Evolutionary conservation across 2,113 vertebrate genomes (phyloP).

Genomic region (western clawed frog (Xenopus tropicalis)): DNA sequence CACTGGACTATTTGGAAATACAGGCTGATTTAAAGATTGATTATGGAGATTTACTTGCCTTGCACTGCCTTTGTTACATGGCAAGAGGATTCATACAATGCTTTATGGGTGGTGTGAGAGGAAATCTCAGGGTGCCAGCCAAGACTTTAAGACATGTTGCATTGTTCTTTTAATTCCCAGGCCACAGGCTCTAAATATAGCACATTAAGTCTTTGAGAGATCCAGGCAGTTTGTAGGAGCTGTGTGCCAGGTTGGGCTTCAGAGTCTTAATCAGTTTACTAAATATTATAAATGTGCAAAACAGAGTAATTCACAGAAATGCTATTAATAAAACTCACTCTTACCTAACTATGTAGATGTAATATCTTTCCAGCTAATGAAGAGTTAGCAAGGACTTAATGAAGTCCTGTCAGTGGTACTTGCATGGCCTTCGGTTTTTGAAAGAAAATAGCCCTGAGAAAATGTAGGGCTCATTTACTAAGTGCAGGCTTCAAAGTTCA

Average conservation of each 20-base stretch:
- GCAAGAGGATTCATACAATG: too few species aligned
- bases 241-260: constrained; percentile 25
- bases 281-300: constrained; percentile 31
- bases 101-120: background rate
- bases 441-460: too few species aligned
- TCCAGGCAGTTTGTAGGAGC: constrained; percentile 20
- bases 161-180: constrained; percentile 31
- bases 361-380: too few species aligned
- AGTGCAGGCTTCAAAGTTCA: too few species aligned
- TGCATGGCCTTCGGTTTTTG: too few species aligned
- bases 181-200: constrained; percentile 34
- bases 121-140: constrained; percentile 5
- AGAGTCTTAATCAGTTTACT: constrained; percentile 11
- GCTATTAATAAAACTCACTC: constrained; percentile 43
- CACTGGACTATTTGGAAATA: too few species aligned
- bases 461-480: too few species aligned
- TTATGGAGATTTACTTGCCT: too few species aligned
- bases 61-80: too few species aligned
- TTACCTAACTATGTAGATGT: background rate
- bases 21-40: too few species aligned
- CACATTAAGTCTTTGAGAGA: constrained; percentile 23
- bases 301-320: constrained; percentile 39
- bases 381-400: too few species aligned
- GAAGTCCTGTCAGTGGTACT: too few species aligned
- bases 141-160: constrained; percentile 21